Evolutionary conservation across 92 coral and sea anemone species (phyloP), one percentile per base, ranked within the genome.

Genomic region (Zoanthus sociatus): DNA sequence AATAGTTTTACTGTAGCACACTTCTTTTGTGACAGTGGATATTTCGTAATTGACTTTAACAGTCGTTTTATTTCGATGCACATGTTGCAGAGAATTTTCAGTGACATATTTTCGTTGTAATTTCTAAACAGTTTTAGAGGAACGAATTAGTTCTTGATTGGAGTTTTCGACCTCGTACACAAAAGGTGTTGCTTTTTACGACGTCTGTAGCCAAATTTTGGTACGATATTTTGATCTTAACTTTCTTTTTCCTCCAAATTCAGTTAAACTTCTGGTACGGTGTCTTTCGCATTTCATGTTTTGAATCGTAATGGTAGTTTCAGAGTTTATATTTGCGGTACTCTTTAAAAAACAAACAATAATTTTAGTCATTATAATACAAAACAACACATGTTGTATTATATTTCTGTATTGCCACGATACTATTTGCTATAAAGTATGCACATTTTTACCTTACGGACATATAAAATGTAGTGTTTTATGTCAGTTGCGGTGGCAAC

Each of bases 31-130:
- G 20, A 26, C 26, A 26, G 26, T 66, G 72, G 50, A 42, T 45
- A 81, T 81, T 81, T 81, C 85, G 74, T 81, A 81, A 81, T 76
- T 66, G 75, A 10, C 20, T 58, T 46, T 48, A 6, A 47, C 63
- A 81, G 58, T n/a, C 73, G 84, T 42, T 46, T 9, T 3, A 17
- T 7, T 66, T 18, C 45, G 3, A 26, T 45, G 75, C 85, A 54
- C 69, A 63, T 63, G 30, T 17, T 9, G 69, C 69, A 20, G 21
- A 63, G 69, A 20, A 63, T 16, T 16, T 18, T 17, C 30, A 17
- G 3, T 6, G 3, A 14, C 1, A 17, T 63, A 16, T 63, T 63
- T 50, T 50, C 12, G 55, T 50, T 50, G 12, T 50, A 1, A 31
- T n/a, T 63, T 63, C 26, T 31, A 9, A 9, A 63, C 17, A 17